Base-by-base conservation (phyloP, 2,888 invertebrate species). In the Autographa gamma region DNA sequence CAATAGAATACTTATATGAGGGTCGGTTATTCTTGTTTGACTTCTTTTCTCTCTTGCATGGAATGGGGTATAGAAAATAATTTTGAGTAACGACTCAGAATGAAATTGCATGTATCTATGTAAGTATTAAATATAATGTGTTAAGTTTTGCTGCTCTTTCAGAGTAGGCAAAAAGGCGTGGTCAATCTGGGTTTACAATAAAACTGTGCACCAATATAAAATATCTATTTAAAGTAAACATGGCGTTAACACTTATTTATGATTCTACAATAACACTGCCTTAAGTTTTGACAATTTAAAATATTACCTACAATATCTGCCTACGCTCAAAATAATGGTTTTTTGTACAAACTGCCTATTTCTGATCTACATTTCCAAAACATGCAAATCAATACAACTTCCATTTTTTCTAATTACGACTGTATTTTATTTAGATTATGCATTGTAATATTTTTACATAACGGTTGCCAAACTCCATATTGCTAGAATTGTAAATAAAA, bases 401-500 rank as follows among this genome's bases (percentile, higher is more conserved):
- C 59, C 62, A 76, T 74, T 70, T 74, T n/a, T 67, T 8, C 62
- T 75, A 63, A 41, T 38, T 61, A 63, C 65, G 14, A 73, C 63
- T 64, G 59, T 63, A 11, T 60, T 71, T 63, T 68, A 31, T 48
- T 71, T 76, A 54, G 5, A 75, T 71, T 71, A 68, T 73, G 59
- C 69, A 72, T 66, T 68, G 38, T 64, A 64, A 69, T 70, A 73
- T 76, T 82, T 82, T 71, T 71, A 76, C 79, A 64, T 74, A 80
- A 86, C 74, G 84, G 87, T 90, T 93, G 93, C 93, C 94, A 93
- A 93, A 92, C 84, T 85, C 84, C 74, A 84, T 88, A 88, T 85
- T 84, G 74, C 77, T 86, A 87, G 85, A 85, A 72, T 67, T 93
- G 93, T 93, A 94, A 77, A 94, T 93, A 93, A 82, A 84, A 84